Base-by-base conservation (phyloP, 1,140 invertebrate genomes). In the Liolophura sinensis region DNA sequence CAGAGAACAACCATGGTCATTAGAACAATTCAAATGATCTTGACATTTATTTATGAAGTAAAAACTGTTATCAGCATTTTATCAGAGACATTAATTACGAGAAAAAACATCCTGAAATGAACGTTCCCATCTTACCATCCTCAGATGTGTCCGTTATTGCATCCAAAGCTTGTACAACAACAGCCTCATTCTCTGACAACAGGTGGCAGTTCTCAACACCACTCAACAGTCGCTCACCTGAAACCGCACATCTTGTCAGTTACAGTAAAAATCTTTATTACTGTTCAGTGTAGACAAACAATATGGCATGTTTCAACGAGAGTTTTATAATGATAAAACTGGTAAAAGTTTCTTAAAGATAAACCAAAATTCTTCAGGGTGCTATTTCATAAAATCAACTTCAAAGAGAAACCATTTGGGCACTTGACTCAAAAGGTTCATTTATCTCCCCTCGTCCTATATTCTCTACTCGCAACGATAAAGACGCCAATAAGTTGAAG, bases 101-200 rank as follows among this genome's bases (percentile, higher is more conserved):
- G n/a, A n/a, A n/a, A n/a, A n/a, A n/a, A n/a, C n/a, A n/a, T n/a
- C n/a, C n/a, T n/a, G n/a, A n/a, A n/a, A n/a, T n/a, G n/a, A n/a
- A n/a, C n/a, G n/a, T n/a, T n/a, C n/a, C 12, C 51, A n/a, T 48
- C 24, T 57, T 63, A 79, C 79, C 72, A 70, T 71, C 66, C 40
- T 46, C 51, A 50, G 69, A 64, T 18, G 48, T 58, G 68, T 86
- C 86, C 60, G 48, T 62, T 62, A 85, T 86, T 31, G 71, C 70
- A 63, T 85, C 79, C 40, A 64, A 66, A 40, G 85, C 83, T 60
- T 72, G 75, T 7, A 87, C 67, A 58, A 86, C 78, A 11, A 87
- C 18, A 24, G 84, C 84, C 69, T 87, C 83, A 67, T 85, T 76
- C 62, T 85, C 83, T 40, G 77, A 74, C 25, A 86, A 60, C 24